These are phyloP conservation scores for Taenioides sp. DNA, from an alignment of 2,797 vertebrate species.

Conservation along the genomic window DNA sequence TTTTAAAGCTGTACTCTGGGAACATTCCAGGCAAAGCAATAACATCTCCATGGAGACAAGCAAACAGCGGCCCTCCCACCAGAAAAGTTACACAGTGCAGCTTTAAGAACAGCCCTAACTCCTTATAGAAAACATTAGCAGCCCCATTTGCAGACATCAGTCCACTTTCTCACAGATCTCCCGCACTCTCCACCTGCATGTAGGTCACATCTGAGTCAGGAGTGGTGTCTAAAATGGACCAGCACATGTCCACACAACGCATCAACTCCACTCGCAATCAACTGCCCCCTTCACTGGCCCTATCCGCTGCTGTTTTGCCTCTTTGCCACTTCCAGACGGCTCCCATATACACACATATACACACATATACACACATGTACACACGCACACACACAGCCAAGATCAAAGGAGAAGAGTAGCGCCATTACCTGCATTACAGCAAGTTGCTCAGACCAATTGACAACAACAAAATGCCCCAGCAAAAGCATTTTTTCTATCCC, in stretches of 20 bases:
- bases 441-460: slow-evolving; percentile 86
- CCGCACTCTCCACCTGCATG: background rate
- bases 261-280: slow-evolving; percentile 12
- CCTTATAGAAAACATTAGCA: background rate
- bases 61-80: no score
- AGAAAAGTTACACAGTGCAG: no score
- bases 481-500: slow-evolving; percentile 86
- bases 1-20: no score
- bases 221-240: slow-evolving; percentile 33
- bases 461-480: slow-evolving; percentile 91
- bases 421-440: slow-evolving; percentile 96
- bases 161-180: background rate
- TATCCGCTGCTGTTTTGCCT: slow-evolving; percentile 75
- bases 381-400: slow-evolving; percentile 63
- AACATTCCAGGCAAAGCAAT: no score
- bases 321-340: slow-evolving; percentile 67
- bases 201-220: background rate
- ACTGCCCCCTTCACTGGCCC: slow-evolving; percentile 45
- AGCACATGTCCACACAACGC: slow-evolving; percentile 37
- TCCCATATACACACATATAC: slow-evolving; percentile 31
- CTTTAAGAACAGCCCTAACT: background rate
- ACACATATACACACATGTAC: background rate
- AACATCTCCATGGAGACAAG: no score
- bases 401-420: slow-evolving; percentile 94
- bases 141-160: background rate